Percentiles rank a stretch among this genome's conserved stretches.
These are phyloP conservation scores for Disparrhopalites patrizii DNA, from an alignment of 2,888 invertebrate genomes.

Conservation along the genomic window DNA sequence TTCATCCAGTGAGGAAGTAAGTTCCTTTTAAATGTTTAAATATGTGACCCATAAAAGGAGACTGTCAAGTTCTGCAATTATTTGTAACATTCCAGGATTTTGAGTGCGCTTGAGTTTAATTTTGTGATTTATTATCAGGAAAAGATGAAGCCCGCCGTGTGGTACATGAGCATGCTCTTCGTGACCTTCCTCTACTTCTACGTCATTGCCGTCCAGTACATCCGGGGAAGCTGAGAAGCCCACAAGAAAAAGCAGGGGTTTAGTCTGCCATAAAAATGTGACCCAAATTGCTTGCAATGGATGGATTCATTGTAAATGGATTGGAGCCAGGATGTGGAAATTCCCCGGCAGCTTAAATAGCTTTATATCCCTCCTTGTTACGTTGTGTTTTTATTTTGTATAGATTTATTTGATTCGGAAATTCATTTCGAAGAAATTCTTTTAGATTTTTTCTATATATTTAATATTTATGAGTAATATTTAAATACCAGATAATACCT, in stretches of 20 bases:
- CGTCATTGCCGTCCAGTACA: constrained; percentile 26
- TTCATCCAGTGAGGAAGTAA: background rate
- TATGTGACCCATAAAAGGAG: background rate
- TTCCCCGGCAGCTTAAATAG: too few species aligned
- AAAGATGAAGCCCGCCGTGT: constrained; percentile 24
- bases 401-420: too few species aligned
- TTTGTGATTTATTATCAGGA: background rate
- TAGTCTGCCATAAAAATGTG: background rate
- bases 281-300: background rate
- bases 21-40: background rate
- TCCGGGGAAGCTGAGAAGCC: constrained; percentile 24
- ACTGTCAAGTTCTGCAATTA: background rate
- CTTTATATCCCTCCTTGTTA: background rate
- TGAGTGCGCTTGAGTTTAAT: background rate
- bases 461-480: too few species aligned
- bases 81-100: background rate
- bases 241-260: background rate
- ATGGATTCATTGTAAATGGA: too few species aligned
- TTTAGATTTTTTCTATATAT: too few species aligned
- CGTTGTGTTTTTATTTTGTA: too few species aligned
- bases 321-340: too few species aligned
- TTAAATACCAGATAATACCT: too few species aligned
- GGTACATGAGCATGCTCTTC: constrained; percentile 23
- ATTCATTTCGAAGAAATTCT: too few species aligned
- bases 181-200: constrained; percentile 29